phyloP scores from a whole-genome alignment of 1,140 invertebrate species.

The Phthorimaea operculella region DNA sequence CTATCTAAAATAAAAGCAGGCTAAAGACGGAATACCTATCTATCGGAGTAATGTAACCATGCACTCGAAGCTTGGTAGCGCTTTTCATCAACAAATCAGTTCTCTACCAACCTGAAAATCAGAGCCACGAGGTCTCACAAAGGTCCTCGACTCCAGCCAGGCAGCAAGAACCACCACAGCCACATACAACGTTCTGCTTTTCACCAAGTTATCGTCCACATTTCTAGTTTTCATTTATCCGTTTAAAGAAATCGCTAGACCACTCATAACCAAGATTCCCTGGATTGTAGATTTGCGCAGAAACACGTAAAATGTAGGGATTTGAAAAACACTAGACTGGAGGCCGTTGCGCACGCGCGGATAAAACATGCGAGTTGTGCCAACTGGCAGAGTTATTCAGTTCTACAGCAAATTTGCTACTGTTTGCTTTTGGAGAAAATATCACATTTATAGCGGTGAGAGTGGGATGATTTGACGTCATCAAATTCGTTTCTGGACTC shows the following conservation, averaged over 20 bases:
- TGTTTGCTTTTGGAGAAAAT: constrained; percentile 28
- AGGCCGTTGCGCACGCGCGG: background rate
- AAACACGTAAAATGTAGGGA: no score
- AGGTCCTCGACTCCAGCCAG: background rate
- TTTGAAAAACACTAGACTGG: no score
- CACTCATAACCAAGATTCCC: no score
- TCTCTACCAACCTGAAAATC: background rate
- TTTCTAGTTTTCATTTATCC: background rate
- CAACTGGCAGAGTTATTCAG: constrained; percentile 18
- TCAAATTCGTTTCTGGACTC: no score
- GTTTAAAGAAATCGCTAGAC: no score
- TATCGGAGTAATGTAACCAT: no score
- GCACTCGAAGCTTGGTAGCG: no score
- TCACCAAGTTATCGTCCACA: background rate
- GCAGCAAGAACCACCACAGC: background rate
- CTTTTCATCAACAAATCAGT: no score
- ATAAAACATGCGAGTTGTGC: constrained; percentile 9
- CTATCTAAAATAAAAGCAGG: no score
- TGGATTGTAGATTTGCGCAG: no score
- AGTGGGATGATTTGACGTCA: background rate
- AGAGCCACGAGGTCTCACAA: no score
- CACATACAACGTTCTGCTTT: background rate
- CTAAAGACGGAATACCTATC: no score
- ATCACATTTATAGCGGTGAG: constrained; percentile 5
- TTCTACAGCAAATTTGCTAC: constrained; percentile 4